phyloP scores from a whole-genome alignment of 2,888 invertebrate species.

The Phortica magna region DNA sequence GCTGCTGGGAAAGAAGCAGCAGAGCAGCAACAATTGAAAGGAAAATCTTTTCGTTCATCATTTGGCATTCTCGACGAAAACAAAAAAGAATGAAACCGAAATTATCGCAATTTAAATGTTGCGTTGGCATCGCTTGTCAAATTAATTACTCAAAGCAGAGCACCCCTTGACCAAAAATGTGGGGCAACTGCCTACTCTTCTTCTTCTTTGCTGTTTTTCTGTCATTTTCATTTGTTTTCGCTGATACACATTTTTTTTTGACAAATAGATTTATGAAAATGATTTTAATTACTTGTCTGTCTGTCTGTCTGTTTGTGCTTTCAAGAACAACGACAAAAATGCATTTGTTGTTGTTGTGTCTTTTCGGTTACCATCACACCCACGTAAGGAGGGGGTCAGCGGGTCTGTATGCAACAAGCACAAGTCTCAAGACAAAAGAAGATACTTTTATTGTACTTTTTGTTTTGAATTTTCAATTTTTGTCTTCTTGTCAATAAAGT shows the following conservation, averaged over 20 bases:
- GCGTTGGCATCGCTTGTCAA: not conserved
- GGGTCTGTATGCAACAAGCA: not conserved
- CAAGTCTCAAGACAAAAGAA: slow-evolving; percentile 12
- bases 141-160: not conserved
- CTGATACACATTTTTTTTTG: slow-evolving; percentile 21
- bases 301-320: not conserved
- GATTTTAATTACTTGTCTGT: slow-evolving; percentile 30
- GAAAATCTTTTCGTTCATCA: not conserved
- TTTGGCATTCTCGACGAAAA: not conserved
- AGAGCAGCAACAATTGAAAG: not conserved
- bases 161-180: not conserved
- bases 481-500: not conserved
- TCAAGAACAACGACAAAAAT: slow-evolving; percentile 6
- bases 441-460: not conserved
- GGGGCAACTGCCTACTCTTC: not conserved
- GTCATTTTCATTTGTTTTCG: slow-evolving; percentile 15
- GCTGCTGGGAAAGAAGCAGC: no score
- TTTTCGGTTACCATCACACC: not conserved
- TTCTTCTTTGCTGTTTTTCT: not conserved
- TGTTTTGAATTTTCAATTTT: not conserved
- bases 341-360: not conserved
- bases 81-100: not conserved
- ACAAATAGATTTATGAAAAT: slow-evolving; percentile 48
- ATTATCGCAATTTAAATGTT: slow-evolving; percentile 1
- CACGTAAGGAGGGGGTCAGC: not conserved